Conservation (phyloP, 1,140 invertebrate genomes). For the Dermatophagoides farinae region DNA sequence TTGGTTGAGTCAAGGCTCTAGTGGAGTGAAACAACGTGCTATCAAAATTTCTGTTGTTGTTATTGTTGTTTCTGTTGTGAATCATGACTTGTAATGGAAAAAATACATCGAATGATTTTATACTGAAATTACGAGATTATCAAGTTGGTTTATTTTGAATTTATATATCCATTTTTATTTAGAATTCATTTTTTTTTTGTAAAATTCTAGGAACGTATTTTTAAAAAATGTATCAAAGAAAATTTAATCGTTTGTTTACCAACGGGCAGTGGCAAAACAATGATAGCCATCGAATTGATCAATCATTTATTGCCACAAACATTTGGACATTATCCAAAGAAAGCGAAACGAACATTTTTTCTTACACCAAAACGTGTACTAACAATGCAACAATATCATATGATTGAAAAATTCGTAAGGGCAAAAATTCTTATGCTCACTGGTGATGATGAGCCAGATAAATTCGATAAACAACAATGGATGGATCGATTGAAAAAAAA, state of each 20-base stretch:
- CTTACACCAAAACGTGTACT: conserved; percentile 39
- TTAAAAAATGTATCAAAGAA: conserved; percentile 41
- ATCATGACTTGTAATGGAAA: too few relatives aligned
- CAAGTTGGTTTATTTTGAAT: too few relatives aligned
- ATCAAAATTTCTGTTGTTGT: too few relatives aligned
- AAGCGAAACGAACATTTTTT: conserved; percentile 28
- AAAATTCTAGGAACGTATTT: conserved; percentile 41
- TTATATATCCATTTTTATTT: too few relatives aligned
- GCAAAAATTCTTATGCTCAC: conserved; percentile 28
- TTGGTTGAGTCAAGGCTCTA: too few relatives aligned
- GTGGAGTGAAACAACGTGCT: too few relatives aligned
- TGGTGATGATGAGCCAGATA: conserved; percentile 33
- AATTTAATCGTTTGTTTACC: conserved; percentile 77
- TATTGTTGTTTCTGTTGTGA: too few relatives aligned
- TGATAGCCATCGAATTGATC: conserved; percentile 60
- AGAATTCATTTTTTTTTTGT: not conserved
- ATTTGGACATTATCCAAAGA: conserved; percentile 13
- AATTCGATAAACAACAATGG: not conserved
- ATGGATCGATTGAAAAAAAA: not conserved
- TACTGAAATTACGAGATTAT: too few relatives aligned
- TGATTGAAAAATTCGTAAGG: conserved; percentile 38
- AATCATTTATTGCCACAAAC: conserved; percentile 34
- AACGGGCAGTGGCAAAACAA: conserved; percentile 79
- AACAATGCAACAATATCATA: conserved; percentile 50
- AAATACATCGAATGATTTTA: too few relatives aligned